These are phyloP conservation scores for Argyresthia albistria DNA, from an alignment of 2,888 invertebrate species.

Conservation along the genomic window DNA sequence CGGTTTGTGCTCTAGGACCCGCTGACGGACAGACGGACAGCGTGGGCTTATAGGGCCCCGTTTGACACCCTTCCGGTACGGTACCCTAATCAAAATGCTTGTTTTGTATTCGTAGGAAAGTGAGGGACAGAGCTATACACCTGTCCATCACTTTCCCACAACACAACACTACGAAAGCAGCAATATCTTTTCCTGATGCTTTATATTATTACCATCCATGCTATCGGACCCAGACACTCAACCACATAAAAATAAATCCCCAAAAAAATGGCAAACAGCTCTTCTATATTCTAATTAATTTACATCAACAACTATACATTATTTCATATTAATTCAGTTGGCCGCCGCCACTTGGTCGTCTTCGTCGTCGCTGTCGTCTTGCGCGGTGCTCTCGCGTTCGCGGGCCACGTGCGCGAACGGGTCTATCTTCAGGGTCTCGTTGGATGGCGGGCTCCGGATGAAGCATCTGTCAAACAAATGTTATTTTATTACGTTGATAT, in stretches of 20 bases:
- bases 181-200: no score
- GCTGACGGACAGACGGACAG: no score
- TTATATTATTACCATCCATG: no score
- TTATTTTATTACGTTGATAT: background rate
- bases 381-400: constrained; percentile 41
- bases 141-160: no score
- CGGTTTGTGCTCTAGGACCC: no score
- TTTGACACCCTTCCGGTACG: no score
- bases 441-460: constrained; percentile 75
- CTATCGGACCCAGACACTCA: no score
- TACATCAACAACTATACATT: background rate
- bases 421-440: constrained; percentile 79
- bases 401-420: constrained; percentile 66
- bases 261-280: constrained; percentile 1
- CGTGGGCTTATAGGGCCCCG: no score
- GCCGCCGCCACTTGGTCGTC: constrained; percentile 35
- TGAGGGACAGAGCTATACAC: no score
- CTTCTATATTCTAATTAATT: background rate
- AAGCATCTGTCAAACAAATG: constrained; percentile 63
- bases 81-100: no score
- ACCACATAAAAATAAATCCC: background rate
- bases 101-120: no score
- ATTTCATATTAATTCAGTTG: background rate
- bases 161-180: no score
- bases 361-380: constrained; percentile 60